A percentile compares a stretch with the other conserved stretches of the same genome.
Conservation (phyloP, 2,797 vertebrate genomes). For the Urocyon cinereoargenteus region DNA sequence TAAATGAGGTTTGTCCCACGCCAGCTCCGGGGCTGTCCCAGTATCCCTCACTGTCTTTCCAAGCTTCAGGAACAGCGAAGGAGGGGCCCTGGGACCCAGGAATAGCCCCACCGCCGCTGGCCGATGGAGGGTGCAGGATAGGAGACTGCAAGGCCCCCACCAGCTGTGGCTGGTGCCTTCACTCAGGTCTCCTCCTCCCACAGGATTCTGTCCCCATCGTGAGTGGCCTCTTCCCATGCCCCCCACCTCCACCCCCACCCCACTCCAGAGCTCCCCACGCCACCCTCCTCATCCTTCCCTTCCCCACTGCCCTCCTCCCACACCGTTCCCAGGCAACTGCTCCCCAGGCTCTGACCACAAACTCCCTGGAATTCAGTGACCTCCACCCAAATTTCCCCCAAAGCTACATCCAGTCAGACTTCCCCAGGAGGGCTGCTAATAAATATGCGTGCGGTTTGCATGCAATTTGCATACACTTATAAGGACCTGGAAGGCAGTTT, state of each 20-base stretch:
- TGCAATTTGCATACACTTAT: conserved; percentile 66
- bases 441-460: conserved; percentile 44
- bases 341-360: not conserved
- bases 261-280: not conserved
- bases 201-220: not conserved
- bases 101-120: not conserved
- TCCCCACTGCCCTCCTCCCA: not conserved
- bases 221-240: too few species aligned
- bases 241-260: not conserved
- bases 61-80: not conserved
- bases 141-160: not conserved
- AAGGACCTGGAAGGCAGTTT: not conserved
- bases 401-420: not conserved
- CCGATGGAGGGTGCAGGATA: too few species aligned
- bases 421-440: not conserved
- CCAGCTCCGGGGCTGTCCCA: too few species aligned
- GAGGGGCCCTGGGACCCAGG: too few species aligned
- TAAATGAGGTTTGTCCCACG: accelerated
- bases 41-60: not conserved
- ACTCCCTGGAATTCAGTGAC: conserved; percentile 35
- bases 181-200: not conserved
- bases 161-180: accelerated
- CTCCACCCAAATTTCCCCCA: conserved; percentile 54
- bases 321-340: not conserved
- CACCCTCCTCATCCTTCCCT: not conserved